Conservation (phyloP, 2,888 invertebrate species). For the Panorpa germanica region DNA sequence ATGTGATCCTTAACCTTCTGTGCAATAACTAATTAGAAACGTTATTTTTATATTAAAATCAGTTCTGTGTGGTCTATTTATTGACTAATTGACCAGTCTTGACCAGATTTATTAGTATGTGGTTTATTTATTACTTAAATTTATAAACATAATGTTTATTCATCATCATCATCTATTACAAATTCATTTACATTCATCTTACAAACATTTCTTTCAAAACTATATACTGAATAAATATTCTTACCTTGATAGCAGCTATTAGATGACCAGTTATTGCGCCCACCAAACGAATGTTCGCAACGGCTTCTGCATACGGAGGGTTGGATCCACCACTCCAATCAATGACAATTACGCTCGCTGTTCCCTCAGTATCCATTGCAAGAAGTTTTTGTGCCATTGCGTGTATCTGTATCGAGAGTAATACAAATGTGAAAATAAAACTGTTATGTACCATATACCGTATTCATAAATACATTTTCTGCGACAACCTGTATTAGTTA, state of each 20-base stretch:
- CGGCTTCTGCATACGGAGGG: constrained; percentile 82
- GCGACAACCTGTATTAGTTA: constrained; percentile 2
- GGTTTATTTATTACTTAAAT: no score
- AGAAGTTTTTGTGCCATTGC: constrained; percentile 55
- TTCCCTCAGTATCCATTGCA: constrained; percentile 34
- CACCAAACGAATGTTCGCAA: constrained; percentile 73
- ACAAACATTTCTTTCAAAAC: constrained; percentile 4
- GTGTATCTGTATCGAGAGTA: constrained; percentile 29
- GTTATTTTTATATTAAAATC: no score
- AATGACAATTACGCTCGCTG: constrained; percentile 56
- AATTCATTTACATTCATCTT: no score
- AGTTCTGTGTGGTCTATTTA: no score
- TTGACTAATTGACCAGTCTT: no score
- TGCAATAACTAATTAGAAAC: no score
- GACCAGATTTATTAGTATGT: no score
- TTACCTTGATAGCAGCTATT: constrained; percentile 31
- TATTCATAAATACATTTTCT: constrained; percentile 3
- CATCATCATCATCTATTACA: no score
- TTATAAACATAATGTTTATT: no score
- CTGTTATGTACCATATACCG: background rate
- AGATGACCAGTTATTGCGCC: constrained; percentile 70
- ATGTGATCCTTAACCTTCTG: no score
- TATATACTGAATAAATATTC: constrained; percentile 14
- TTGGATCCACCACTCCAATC: constrained; percentile 78
- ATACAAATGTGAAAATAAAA: background rate